Base-by-base conservation (phyloP, 2,113 vertebrate species). In the cat (Felis catus) region DNA sequence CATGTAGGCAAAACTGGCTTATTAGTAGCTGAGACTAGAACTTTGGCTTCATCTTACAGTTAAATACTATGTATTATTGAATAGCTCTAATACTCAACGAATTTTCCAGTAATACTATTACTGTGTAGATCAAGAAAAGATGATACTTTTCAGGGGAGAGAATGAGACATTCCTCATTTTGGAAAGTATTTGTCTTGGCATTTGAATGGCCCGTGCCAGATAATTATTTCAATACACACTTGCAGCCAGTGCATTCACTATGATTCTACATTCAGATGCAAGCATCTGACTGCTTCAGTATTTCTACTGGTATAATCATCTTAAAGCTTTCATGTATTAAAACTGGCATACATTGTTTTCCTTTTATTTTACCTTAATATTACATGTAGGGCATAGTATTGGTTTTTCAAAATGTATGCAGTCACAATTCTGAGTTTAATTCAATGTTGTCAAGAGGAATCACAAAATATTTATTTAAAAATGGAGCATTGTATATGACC, bases 341-440 rank as follows among this genome's bases (percentile, higher is more conserved):
- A 95, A 68, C 55, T 58, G 18, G 5, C 39, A 63, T 89, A 78
- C 51, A 33, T 58, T 51, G 14, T 29, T 15, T 48, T 70, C 45
- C 36, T 73, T 94, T 61, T 84, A 48, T 82, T 93, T 95, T 14
- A 65, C 8, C 0, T 90, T 70, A 33, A n/a, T 51, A 15, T 53
- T 94, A 68, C 0, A 81, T 33, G 51, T 92, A 14, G 9, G 2
- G 5, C 3, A 61, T 12, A 16, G 0, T 31, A 48, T 36, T 58
- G 5, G 21, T 19, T n/a, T 58, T 68, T 76, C 33, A 11, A 68
- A 81, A 29, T 86, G 15, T 41, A 66, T 84, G 3, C 48, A 65
- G 19, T 90, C 41, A 63, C 12, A 29, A 83, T 95, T 92, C 10
- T 87, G 63, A 94, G 83, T 79, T 95, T 90, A 53, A 94, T 92